Evolutionary conservation across 2,888 invertebrate genomes (phyloP).

Genomic region (Cyclophora albipunctata): DNA sequence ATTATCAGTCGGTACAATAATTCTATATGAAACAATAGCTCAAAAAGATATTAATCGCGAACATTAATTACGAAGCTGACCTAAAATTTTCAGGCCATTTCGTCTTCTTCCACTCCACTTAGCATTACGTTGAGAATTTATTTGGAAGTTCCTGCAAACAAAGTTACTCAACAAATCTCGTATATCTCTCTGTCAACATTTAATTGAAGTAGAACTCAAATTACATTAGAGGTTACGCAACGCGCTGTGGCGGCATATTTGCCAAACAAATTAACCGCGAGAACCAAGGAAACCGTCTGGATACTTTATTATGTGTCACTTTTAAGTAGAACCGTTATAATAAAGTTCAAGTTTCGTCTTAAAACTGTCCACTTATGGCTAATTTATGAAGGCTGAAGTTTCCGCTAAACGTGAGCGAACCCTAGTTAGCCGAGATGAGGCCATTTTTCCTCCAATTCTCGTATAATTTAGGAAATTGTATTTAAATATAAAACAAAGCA

Average conservation of each 20-base stretch:
- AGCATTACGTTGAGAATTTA: constrained; percentile 5
- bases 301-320: constrained; percentile 15
- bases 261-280: constrained; percentile 15
- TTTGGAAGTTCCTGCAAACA: constrained; percentile 6
- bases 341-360: constrained; percentile 21
- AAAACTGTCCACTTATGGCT: constrained; percentile 24
- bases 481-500: constrained; percentile 51
- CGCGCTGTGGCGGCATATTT: constrained; percentile 17
- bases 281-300: not conserved
- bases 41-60: not conserved
- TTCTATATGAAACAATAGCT: too few species aligned
- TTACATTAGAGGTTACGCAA: constrained; percentile 15
- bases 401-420: constrained; percentile 21
- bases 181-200: constrained; percentile 22
- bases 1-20: too few species aligned
- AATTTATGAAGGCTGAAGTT: constrained; percentile 29
- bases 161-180: constrained; percentile 12
- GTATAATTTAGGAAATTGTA: constrained; percentile 58
- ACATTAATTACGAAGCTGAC: constrained; percentile 2
- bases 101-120: constrained; percentile 2
- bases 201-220: constrained; percentile 26
- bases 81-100: constrained; percentile 3
- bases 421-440: constrained; percentile 14
- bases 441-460: constrained; percentile 50
- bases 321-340: constrained; percentile 18